A percentile compares a stretch with the other conserved stretches of the same genome.
Conservation (phyloP, 2,797 vertebrate genomes). For the Cryptoprocta ferox region DNA sequence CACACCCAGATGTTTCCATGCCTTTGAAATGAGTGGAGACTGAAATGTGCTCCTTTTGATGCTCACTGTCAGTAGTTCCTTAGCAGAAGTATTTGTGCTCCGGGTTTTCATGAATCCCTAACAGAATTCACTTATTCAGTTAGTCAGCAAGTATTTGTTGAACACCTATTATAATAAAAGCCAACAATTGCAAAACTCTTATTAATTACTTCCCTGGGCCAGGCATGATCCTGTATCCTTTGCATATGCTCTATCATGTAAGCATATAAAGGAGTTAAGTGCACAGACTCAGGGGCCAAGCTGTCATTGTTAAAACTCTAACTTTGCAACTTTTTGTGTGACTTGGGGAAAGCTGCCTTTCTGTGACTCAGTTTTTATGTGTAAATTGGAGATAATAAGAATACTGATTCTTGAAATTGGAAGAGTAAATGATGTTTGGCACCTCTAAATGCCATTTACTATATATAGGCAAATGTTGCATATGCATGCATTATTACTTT, state of each 20-base stretch:
- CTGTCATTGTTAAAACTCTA: background rate
- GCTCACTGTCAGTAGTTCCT: background rate
- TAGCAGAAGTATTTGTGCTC: background rate
- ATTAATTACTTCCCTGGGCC: background rate
- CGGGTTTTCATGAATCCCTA: background rate
- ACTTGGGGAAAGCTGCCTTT: background rate
- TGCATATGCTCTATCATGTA: background rate
- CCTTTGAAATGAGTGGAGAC: background rate
- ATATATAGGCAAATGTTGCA: background rate
- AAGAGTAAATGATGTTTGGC: background rate
- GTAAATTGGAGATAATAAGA: background rate
- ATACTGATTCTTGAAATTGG: background rate
- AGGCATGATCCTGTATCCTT: background rate
- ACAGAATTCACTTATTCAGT: background rate
- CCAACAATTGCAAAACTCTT: background rate
- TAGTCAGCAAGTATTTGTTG: background rate
- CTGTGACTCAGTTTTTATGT: background rate
- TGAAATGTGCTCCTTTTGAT: background rate
- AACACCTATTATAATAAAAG: background rate
- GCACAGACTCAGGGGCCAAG: background rate
- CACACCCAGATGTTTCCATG: background rate
- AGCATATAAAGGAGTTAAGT: background rate
- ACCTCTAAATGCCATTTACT: background rate
- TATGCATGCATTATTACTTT: background rate
- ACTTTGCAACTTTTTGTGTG: background rate